Evolutionary conservation across 2,113 vertebrate species (phyloP).

Genomic region (Glareola pratincola): DNA sequence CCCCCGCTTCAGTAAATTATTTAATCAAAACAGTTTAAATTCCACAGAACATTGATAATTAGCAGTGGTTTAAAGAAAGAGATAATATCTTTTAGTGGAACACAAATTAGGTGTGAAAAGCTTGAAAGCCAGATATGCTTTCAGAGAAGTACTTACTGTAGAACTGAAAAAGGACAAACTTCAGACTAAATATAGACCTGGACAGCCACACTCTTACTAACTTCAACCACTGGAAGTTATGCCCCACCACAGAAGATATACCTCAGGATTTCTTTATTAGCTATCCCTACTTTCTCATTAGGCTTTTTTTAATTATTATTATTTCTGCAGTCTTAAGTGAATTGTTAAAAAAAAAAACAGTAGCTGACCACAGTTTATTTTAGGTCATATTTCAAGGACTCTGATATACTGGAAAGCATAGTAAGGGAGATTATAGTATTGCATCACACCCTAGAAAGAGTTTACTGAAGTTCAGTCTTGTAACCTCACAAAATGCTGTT

Average conservation of each 20-base stretch:
- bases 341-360: neutral
- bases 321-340: neutral
- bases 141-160: neutral
- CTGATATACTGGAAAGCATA: constrained; percentile 42
- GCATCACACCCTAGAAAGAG: constrained; percentile 19
- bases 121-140: neutral
- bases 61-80: neutral
- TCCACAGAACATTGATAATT: neutral
- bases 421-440: neutral
- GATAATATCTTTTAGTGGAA: neutral
- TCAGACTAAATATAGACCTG: neutral
- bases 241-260: neutral
- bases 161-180: neutral
- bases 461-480: constrained; percentile 37
- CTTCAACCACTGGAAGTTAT: neutral
- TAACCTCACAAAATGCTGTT: neutral
- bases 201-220: neutral
- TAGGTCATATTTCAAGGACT: constrained; percentile 42
- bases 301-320: neutral
- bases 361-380: constrained; percentile 29
- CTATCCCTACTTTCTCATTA: neutral
- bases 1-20: neutral
- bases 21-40: neutral
- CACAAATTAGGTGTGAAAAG: no score
- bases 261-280: neutral